These are phyloP conservation scores for Lamellibrachia columna DNA, from an alignment of 2,888 invertebrate species.

Conservation along the genomic window DNA sequence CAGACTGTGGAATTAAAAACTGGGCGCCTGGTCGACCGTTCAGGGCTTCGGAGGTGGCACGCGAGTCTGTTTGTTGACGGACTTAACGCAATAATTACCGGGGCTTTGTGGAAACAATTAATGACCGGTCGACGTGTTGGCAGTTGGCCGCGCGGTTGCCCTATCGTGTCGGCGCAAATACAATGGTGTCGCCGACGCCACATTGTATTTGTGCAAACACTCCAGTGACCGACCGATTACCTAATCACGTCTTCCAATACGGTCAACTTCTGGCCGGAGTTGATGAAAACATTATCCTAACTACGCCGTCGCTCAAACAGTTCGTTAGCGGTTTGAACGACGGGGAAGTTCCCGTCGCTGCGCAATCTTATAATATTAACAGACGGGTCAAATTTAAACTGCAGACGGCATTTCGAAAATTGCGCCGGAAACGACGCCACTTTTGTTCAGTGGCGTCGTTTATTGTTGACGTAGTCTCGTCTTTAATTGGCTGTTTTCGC, in stretches of 20 bases:
- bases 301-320: neutral
- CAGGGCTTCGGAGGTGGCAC: neutral
- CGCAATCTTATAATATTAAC: neutral
- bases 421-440: neutral
- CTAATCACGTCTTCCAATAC: neutral
- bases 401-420: neutral
- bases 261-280: neutral
- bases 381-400: too few species aligned
- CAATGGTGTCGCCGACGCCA: neutral
- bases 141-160: neutral
- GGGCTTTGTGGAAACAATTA: neutral
- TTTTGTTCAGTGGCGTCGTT: neutral
- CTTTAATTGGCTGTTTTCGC: neutral
- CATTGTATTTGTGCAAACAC: neutral
- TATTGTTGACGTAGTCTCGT: conserved; percentile 5
- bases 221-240: neutral
- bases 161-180: neutral
- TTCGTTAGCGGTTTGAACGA: neutral
- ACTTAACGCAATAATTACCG: neutral
- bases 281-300: neutral
- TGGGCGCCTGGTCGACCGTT: neutral
- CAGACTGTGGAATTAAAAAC: neutral
- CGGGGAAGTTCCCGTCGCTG: neutral
- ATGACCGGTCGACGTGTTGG: neutral
- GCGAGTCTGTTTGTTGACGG: conserved; percentile 11